Base-by-base conservation (phyloP, 2,888 invertebrate genomes). In the Lithophane ornitopus region DNA sequence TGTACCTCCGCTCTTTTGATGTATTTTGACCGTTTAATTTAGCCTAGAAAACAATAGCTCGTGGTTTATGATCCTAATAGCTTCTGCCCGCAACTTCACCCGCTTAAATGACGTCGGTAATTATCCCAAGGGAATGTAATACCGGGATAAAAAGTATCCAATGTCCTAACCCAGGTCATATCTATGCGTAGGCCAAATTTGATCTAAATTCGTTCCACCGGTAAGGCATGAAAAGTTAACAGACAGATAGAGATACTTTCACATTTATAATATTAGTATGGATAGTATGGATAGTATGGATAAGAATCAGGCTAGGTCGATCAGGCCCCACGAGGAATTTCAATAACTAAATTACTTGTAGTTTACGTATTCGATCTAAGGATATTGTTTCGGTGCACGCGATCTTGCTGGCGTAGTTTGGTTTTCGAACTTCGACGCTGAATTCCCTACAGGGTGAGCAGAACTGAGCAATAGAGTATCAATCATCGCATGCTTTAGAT, bases 341-440 rank as follows among this genome's bases (percentile, higher is more conserved):
- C 84, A 80, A 85, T 84, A 71, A 72, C 69, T 61, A 76, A 85
- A 80, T 85, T 80, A 80, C 80, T 76, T 22, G 56, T 65, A 72
- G 63, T 74, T 82, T 62, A 69, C 62, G 71, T 74, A 80, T 72
- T 84, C 73, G 56, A 76, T 81, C 67, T 61, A 61, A 82, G 52
- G 44, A 74, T 81, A 84, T 78, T 76, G 70, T 73, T 74, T 74
- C 12, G 58, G 65, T 76, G 70, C 82, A 82, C 85, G 85, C 85
- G 59, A 84, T 78, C 52, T 84, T 56, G 59, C 22, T 67, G 41
- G 22, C 63, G 12, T 63, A 58, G 22, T 77, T 73, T 16, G 61
- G 28, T 59, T 69, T 76, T 46, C 34, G 26, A 68, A 73, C 49
- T 72, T 81, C 59, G 66, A 61, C 26, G 44, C 69, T 54, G 34